phyloP scores from a whole-genome alignment of 2,888 invertebrate genomes.

The Nymphalis urticae region DNA sequence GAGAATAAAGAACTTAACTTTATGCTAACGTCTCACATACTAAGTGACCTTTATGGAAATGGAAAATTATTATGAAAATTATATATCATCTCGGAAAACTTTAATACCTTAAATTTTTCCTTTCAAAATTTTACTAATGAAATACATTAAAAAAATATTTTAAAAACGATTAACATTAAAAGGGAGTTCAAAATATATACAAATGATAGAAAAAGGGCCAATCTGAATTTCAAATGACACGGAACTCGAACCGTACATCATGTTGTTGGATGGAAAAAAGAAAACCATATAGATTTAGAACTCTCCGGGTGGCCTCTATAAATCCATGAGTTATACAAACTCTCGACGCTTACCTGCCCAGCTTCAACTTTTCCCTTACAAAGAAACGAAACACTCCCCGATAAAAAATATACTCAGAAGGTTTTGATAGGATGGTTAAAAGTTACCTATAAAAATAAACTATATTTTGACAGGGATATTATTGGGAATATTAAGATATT shows the following conservation, averaged over 20 bases:
- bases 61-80: constrained; percentile 17
- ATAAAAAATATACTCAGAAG: constrained; percentile 37
- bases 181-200: constrained; percentile 2
- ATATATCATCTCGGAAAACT: constrained; percentile 10
- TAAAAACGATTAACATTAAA: neutral
- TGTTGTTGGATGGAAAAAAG: constrained; percentile 34
- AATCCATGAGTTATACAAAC: constrained; percentile 53
- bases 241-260: constrained; percentile 43
- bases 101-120: neutral
- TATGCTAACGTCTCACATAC: constrained; percentile 35
- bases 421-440: constrained; percentile 23
- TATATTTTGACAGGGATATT: neutral
- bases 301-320: constrained; percentile 55
- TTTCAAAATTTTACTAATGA: neutral
- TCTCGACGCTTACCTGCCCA: constrained; percentile 28
- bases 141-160: neutral
- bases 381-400: constrained; percentile 40
- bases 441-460: constrained; percentile 11
- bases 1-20: constrained; percentile 32
- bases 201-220: constrained; percentile 24
- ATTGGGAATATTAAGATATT: neutral
- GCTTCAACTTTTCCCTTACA: constrained; percentile 34
- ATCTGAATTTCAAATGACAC: constrained; percentile 44
- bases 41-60: constrained; percentile 36
- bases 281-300: constrained; percentile 51